Base-by-base conservation (phyloP, 2,888 invertebrate genomes). In the Dynastes tityus region DNA sequence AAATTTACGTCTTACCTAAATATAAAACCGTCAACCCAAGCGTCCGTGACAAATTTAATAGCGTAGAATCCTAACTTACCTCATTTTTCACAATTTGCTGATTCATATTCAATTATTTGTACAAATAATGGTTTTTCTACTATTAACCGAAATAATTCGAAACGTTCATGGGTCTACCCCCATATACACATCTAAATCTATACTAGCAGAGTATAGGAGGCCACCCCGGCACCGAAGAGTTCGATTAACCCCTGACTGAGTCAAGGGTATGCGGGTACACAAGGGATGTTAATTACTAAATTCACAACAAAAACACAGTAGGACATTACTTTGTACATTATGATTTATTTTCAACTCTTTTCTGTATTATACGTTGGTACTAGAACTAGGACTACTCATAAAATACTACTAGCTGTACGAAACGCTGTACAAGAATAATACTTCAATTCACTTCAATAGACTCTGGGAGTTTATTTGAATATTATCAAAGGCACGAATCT, bases 221-320 rank as follows among this genome's bases (percentile, higher is more conserved):
- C 80, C 80, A 80, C 80, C 80, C 80, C 53, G 61, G 78, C 45
- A 65, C 67, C 22, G 77, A 73, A 73, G 64, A 79, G 37, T 77
- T 80, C 81, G 79, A 84, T 84, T 81, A 83, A 84, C 84, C 84
- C 83, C 85, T 81, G 78, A 83, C 85, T 82, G 85, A 22, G 84
- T 80, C 58, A 80, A 79, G 81, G 79, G 80, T 74, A 85, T 85
- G 84, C 84, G 84, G 84, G 84, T 77, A 82, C 22, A 22, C 81
- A 82, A 80, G 83, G 83, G 83, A 82, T 81, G 85, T 80, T 83
- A 84, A 85, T 84, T 83, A 83, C 80, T 76, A 79, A 83, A 82
- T 84, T 82, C 79, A 84, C 84, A 85, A 84, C 84, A 85, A 85
- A 84, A 83, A 83, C 84, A 77, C 85, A 83, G 84, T 82, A 75